Evolutionary conservation across 2,113 vertebrate genomes (phyloP).

Genomic region (Phalacrocorax carbo): DNA sequence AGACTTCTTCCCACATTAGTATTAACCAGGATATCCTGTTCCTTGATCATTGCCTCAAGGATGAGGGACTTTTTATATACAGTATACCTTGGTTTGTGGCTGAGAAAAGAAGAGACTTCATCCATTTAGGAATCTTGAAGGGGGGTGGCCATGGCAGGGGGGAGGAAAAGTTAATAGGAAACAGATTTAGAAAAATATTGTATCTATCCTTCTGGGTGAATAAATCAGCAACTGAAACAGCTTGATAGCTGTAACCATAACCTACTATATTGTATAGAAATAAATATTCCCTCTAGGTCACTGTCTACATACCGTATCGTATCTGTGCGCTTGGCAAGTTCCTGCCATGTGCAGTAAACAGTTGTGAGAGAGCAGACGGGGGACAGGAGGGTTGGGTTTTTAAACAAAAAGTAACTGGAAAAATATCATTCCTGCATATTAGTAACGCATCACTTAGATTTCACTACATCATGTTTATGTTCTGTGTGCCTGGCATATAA

Average conservation of each 20-base stretch:
- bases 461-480: neutral
- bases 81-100: conserved; percentile 36
- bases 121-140: conserved; percentile 56
- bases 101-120: conserved; percentile 54
- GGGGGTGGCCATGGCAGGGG: conserved; percentile 8
- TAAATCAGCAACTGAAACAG: conserved; percentile 60
- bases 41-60: conserved; percentile 51
- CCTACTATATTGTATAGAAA: conserved; percentile 41
- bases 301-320: neutral
- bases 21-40: conserved; percentile 63
- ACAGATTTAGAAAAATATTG: conserved; percentile 62
- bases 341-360: neutral
- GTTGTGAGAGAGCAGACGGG: neutral
- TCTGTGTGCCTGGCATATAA: neutral
- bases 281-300: conserved; percentile 61
- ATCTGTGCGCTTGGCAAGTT: neutral
- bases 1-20: conserved; percentile 47
- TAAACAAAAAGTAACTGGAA: neutral
- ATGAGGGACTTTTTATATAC: conserved; percentile 17
- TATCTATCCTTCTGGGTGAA: conserved; percentile 59
- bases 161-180: conserved; percentile 57
- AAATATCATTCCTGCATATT: neutral
- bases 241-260: conserved; percentile 62
- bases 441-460: neutral
- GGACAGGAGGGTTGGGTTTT: neutral